A percentile compares a stretch with the other conserved stretches of the same genome.
phyloP scores from a whole-genome alignment of 2,888 invertebrate species.

The Antheraea assamensis region DNA sequence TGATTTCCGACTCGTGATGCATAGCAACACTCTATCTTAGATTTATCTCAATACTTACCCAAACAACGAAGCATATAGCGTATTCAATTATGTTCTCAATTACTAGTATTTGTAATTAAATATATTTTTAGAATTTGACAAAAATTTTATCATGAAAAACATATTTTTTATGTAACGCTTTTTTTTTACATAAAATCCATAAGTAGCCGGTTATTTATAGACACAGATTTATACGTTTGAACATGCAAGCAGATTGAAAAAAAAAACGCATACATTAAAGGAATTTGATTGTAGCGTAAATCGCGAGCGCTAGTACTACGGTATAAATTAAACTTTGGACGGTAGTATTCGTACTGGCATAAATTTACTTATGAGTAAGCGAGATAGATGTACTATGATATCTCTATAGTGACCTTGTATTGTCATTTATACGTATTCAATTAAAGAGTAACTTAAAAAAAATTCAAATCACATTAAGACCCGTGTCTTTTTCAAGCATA shows the following conservation, averaged over 20 bases:
- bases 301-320: neutral
- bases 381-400: neutral
- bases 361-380: neutral
- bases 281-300: no score
- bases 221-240: no score
- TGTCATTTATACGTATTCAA: neutral
- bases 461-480: neutral
- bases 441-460: neutral
- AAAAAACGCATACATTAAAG: no score
- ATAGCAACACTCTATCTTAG: constrained; percentile 24
- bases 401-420: neutral
- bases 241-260: no score
- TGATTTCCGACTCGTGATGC: constrained; percentile 50
- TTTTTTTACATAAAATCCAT: no score
- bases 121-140: neutral
- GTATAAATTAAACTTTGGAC: neutral
- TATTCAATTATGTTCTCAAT: neutral
- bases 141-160: neutral
- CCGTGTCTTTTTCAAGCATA: neutral
- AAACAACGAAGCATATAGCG: neutral
- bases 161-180: no score
- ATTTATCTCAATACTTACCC: constrained; percentile 7
- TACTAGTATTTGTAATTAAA: neutral
- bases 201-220: no score
- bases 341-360: neutral